A percentile compares a stretch with the other conserved stretches of the same genome.
Conservation (phyloP, 2,113 vertebrate genomes). For the Gallinago jamesoni region DNA sequence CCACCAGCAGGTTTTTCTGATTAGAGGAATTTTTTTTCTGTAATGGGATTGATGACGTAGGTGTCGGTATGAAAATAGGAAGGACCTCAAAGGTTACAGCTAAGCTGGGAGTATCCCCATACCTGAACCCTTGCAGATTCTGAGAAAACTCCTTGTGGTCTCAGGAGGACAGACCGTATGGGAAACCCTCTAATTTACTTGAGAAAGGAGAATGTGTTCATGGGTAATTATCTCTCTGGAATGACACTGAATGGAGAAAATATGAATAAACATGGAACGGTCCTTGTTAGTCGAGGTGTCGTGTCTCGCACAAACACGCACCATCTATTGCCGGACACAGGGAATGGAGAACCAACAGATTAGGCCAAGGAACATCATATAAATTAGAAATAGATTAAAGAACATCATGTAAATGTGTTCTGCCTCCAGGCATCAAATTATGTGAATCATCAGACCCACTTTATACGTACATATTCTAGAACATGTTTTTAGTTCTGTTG, state of each 20-base stretch:
- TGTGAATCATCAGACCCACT: conserved; percentile 1
- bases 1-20: conserved; percentile 52
- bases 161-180: background rate
- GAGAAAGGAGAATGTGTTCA: background rate
- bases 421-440: background rate
- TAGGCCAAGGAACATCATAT: background rate
- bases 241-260: conserved; percentile 30
- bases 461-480: background rate
- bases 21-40: conserved; percentile 67
- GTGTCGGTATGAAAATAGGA: conserved; percentile 69
- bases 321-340: background rate
- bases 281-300: background rate
- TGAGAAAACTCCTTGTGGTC: conserved; percentile 45
- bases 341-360: background rate
- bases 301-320: background rate
- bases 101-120: conserved; percentile 63
- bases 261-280: background rate
- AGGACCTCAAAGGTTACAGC: conserved; percentile 63
- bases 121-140: conserved; percentile 26
- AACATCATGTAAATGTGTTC: conserved; percentile 10
- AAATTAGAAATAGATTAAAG: conserved; percentile 49
- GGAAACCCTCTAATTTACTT: conserved; percentile 62
- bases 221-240: conserved; percentile 67
- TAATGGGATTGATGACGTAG: conserved; percentile 58
- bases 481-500: background rate